A percentile compares a stretch with the other conserved stretches of the same genome.
Evolutionary conservation across 2,113 vertebrate genomes (phyloP).

Genomic region (Hippocampus guttulatus): DNA sequence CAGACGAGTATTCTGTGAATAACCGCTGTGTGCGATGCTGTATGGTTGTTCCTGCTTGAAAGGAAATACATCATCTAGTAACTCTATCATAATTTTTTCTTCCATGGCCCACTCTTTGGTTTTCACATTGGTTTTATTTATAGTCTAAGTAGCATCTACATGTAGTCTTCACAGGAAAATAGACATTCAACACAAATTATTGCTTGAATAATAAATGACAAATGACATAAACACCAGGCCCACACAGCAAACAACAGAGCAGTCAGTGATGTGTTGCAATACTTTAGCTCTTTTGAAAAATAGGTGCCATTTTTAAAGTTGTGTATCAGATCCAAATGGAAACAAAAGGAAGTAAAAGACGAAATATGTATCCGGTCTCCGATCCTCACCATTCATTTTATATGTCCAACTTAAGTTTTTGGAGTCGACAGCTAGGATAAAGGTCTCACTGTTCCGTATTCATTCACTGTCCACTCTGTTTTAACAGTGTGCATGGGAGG

Average conservation of each 20-base stretch:
- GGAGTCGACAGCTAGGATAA: background rate
- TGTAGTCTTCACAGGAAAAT: background rate
- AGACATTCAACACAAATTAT: background rate
- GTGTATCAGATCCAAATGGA: no score
- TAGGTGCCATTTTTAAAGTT: no score
- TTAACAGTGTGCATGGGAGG: background rate
- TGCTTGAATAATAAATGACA: background rate
- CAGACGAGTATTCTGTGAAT: no score
- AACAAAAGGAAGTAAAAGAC: no score
- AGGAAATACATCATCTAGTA: no score
- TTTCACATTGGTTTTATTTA: no score
- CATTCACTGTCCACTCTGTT: background rate
- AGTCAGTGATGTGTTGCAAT: background rate
- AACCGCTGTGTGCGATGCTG: no score
- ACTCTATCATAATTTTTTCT: no score
- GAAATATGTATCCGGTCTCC: background rate
- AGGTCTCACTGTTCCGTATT: background rate
- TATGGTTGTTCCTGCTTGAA: no score
- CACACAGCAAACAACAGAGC: background rate
- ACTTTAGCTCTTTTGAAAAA: background rate
- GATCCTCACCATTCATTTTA: background rate
- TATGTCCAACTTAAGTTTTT: background rate
- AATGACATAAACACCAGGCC: background rate
- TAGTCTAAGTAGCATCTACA: background rate
- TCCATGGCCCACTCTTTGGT: no score